Conservation (phyloP, 2,888 invertebrate species). For the Heteromyza rotundicornis region DNA sequence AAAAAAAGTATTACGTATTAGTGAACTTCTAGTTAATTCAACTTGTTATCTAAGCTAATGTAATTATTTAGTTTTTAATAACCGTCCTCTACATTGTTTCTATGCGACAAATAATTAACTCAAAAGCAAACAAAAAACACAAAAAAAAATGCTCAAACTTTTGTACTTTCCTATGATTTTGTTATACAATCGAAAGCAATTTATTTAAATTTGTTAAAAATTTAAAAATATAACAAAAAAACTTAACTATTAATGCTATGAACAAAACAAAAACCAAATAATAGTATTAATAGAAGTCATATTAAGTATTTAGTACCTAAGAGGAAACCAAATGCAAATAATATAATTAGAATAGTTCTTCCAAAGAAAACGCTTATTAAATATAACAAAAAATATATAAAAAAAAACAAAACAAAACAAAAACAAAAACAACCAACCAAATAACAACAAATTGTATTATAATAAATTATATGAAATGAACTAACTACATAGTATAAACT, state of each 20-base stretch:
- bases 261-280: no score
- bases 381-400: conserved; percentile 29
- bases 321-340: conserved; percentile 1
- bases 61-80: conserved; percentile 34
- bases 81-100: conserved; percentile 53
- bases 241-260: no score
- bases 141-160: conserved; percentile 24
- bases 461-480: no score
- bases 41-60: neutral
- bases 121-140: conserved; percentile 28
- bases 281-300: no score
- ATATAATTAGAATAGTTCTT: conserved; percentile 45
- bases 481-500: neutral
- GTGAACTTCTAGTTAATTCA: conserved; percentile 11
- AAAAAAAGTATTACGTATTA: no score
- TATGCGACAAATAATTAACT: conserved; percentile 50
- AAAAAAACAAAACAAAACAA: neutral
- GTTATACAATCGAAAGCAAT: conserved; percentile 19
- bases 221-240: neutral
- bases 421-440: no score
- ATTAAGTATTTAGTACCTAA: no score
- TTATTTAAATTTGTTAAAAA: conserved; percentile 16
- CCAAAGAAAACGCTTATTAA: conserved; percentile 55
- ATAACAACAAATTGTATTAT: no score
- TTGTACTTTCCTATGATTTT: conserved; percentile 48